phyloP scores from a whole-genome alignment of 1,140 invertebrate species.

The Heterodera schachtii region DNA sequence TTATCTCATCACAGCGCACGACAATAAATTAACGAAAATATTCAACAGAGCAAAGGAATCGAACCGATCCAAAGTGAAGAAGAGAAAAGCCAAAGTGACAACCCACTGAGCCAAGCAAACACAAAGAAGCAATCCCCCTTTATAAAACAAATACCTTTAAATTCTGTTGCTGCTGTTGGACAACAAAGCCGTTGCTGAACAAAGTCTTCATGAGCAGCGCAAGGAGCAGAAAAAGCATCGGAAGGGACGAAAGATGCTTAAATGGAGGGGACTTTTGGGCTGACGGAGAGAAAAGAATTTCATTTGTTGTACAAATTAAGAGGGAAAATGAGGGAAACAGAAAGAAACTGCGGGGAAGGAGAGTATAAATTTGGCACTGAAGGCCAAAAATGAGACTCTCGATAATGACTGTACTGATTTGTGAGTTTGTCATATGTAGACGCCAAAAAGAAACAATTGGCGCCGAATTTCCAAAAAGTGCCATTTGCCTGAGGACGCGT shows the following conservation, averaged over 20 bases:
- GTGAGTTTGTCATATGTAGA: no score
- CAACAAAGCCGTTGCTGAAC: not conserved
- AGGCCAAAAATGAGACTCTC: no score
- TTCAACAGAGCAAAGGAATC: not conserved
- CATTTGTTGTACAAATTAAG: not conserved
- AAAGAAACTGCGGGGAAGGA: not conserved
- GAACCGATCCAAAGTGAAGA: not conserved
- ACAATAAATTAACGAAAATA: not conserved
- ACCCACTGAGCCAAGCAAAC: no score
- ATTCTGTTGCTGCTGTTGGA: not conserved
- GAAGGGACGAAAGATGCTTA: not conserved
- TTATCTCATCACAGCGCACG: not conserved
- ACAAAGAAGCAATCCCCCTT: no score
- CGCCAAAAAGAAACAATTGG: no score
- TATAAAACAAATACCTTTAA: not conserved
- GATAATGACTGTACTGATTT: no score
- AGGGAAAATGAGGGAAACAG: not conserved
- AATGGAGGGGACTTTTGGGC: not conserved
- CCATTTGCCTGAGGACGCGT: no score
- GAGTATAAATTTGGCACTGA: no score
- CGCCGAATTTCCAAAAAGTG: no score
- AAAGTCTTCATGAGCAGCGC: not conserved
- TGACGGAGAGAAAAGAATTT: not conserved
- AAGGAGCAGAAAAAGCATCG: not conserved
- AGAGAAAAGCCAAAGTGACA: not conserved